These are phyloP conservation scores for Athene cunicularia DNA, from an alignment of 2,113 vertebrate species.

Conservation along the genomic window DNA sequence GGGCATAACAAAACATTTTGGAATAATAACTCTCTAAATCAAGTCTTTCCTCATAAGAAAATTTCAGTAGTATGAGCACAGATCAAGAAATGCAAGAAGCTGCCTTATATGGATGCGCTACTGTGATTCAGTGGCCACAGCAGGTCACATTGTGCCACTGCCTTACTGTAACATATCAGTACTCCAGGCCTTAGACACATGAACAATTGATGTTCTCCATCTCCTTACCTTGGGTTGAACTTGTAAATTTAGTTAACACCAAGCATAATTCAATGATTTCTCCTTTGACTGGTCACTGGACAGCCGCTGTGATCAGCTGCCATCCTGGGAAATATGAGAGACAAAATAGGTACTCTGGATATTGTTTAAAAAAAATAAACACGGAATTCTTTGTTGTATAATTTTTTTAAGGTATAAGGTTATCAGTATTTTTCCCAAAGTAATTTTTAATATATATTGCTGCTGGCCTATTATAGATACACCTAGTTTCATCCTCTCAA, in stretches of 20 bases:
- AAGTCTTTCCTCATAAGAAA: neutral
- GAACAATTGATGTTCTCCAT: neutral
- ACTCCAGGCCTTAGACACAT: neutral
- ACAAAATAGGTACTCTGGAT: neutral
- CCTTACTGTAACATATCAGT: neutral
- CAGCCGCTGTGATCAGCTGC: neutral
- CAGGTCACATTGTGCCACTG: neutral
- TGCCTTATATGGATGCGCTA: neutral
- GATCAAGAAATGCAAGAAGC: neutral
- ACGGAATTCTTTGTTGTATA: neutral
- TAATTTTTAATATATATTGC: neutral
- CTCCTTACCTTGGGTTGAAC: neutral
- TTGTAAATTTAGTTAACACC: neutral
- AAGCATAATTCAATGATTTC: neutral
- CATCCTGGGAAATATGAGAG: neutral
- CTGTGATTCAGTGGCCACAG: neutral
- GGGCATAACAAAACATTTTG: neutral
- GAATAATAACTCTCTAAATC: neutral
- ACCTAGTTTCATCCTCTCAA: neutral
- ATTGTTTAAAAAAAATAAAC: neutral
- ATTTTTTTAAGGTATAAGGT: neutral
- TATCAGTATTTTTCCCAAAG: neutral
- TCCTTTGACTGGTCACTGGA: neutral
- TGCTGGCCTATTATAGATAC: neutral
- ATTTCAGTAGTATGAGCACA: neutral